Evolutionary conservation across 35 echinoderm and acorn worm species (phyloP), one percentile per base, ranked within the genome.

Genomic region (Ophiothrix spiculata): DNA sequence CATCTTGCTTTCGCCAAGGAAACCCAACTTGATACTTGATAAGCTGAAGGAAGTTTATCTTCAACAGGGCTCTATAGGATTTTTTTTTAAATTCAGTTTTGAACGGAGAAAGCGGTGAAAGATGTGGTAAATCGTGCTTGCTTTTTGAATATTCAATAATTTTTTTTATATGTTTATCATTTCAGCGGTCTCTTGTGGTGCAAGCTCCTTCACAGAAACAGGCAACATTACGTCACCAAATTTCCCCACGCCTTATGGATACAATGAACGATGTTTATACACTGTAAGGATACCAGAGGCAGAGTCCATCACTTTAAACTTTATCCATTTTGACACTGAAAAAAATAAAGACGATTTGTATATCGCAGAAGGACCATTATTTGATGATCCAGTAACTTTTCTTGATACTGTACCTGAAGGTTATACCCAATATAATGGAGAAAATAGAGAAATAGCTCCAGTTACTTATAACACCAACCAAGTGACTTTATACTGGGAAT

Each of bases 181-280:
- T n/a, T n/a, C n/a, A n/a, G n/a, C n/a, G n/a, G n/a, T n/a, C n/a
- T n/a, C n/a, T n/a, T 89, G 87, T 39, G 64, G 78, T 31, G 29
- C 0, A 3, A 76, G 35, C 25, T 82, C 29, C 60, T 82, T 42
- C 79, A 64, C 23, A 15, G 60, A 79, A 4, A 41, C 79, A 8
- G 87, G 87, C 10, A 37, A 39, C 64, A 69, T 89, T 21, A 73
- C 38, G 21, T 82, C 87, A 1, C 78, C 87, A 0, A 82, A 82
- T n/a, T 89, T 31, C 37, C 87, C 87, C 28, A 29, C 8, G 1
- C 46, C 31, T 1, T 36, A 54, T 1, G 60, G 60, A 1, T 35
- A 39, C 32, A 82, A 82, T 33, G 49, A 89, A 74, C 19, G 42
- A 4, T 89, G 87, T 35, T 32, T 45, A 10, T 89, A 89, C 14